Evolutionary conservation across 2,888 invertebrate species (phyloP).

Genomic region (Tanytarsus gracilentus): DNA sequence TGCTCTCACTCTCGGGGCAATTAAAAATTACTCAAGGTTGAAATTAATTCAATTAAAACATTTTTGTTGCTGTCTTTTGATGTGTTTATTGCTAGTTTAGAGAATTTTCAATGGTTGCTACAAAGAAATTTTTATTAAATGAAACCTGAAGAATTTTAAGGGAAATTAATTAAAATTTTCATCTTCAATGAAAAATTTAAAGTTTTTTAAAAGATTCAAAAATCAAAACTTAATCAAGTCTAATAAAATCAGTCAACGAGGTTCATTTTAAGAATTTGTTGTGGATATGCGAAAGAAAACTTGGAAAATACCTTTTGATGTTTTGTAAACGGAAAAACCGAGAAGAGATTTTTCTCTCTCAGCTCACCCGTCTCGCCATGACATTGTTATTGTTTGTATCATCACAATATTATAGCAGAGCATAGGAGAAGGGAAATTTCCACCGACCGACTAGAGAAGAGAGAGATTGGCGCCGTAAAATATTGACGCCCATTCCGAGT

Average conservation of each 20-base stretch:
- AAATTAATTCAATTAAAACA: too few relatives aligned
- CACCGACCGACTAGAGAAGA: background rate
- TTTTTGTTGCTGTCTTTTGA: too few relatives aligned
- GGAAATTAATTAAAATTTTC: too few relatives aligned
- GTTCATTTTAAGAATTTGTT: background rate
- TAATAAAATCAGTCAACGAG: background rate
- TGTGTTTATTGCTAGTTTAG: too few relatives aligned
- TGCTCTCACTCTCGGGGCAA: too few relatives aligned
- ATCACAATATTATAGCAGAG: background rate
- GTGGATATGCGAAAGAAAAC: background rate
- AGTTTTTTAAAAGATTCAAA: too few relatives aligned
- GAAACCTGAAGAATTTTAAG: too few relatives aligned
- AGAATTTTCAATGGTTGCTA: too few relatives aligned
- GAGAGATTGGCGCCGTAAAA: constrained; percentile 26
- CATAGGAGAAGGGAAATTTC: background rate
- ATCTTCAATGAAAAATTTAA: too few relatives aligned
- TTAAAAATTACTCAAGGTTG: too few relatives aligned
- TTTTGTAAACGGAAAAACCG: background rate
- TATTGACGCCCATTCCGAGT: constrained; percentile 22
- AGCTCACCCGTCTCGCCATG: constrained; percentile 16
- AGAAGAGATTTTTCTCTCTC: background rate
- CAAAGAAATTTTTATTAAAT: too few relatives aligned
- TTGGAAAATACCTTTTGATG: background rate
- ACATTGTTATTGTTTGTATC: constrained; percentile 24
- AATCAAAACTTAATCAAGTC: background rate